Conservation (phyloP, 1,140 invertebrate genomes). For the Liolophura sinensis region DNA sequence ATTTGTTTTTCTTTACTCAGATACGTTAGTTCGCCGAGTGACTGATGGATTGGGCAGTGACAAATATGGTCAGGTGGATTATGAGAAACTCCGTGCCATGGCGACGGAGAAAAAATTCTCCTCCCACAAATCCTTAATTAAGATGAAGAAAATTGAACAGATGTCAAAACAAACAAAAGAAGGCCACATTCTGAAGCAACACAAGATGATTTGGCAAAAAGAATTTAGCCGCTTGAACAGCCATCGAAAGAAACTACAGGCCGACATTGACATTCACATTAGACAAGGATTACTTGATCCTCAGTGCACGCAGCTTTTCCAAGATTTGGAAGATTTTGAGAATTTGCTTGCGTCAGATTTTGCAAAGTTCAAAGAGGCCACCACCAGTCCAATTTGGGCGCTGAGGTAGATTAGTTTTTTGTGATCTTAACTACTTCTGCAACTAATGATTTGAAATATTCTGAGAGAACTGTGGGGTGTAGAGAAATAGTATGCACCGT, state of each 20-base stretch:
- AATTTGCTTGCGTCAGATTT: slow-evolving; percentile 34
- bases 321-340: slow-evolving; percentile 46
- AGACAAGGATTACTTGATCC: slow-evolving; percentile 27
- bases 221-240: slow-evolving; percentile 46
- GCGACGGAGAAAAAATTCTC: slow-evolving; percentile 45
- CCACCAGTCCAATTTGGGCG: slow-evolving; percentile 50
- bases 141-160: slow-evolving; percentile 50
- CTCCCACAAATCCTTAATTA: slow-evolving; percentile 45
- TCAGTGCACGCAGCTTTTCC: slow-evolving; percentile 36
- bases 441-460: too few relatives aligned
- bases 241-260: slow-evolving; percentile 31
- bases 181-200: slow-evolving; percentile 36
- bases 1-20: slow-evolving; percentile 30
- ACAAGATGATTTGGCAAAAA: slow-evolving; percentile 51
- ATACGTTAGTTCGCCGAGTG: slow-evolving; percentile 36
- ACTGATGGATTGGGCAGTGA: slow-evolving; percentile 46
- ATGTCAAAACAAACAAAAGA: slow-evolving; percentile 51
- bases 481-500: too few relatives aligned
- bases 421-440: neutral
- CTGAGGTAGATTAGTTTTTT: slow-evolving; percentile 30
- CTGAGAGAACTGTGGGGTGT: too few relatives aligned
- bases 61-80: slow-evolving; percentile 48
- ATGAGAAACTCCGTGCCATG: slow-evolving; percentile 42
- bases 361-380: slow-evolving; percentile 42
- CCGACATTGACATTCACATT: slow-evolving; percentile 43